Evolutionary conservation across 2,113 vertebrate species (phyloP), one percentile per base, ranked within the genome.

Genomic region (Sisor rabdophorus): DNA sequence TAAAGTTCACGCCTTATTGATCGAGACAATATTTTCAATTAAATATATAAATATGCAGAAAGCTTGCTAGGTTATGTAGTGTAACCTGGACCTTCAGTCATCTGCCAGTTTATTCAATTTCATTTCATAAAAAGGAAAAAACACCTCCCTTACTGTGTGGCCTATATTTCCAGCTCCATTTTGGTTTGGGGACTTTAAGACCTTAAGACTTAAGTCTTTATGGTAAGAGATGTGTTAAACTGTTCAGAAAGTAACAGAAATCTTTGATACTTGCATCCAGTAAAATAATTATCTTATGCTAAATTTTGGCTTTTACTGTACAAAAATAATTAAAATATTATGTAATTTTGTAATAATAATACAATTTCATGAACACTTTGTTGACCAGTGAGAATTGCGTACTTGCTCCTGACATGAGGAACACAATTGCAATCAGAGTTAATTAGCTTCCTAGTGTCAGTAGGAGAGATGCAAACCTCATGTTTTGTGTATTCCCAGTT

Each of bases 361-460:
- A 26, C 20, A 54, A 20, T 52, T 44, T 11, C 9, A 44, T 20
- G 15, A 44, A 8, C 0, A 4, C 26, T 71, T 70, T 58, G 61
- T 67, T 72, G 54, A 47, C 44, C 67, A 28, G 2, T 65, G 59
- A 44, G 59, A 80, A 56, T 50, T 16, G 71, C 63, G 52, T 65
- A 55, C 40, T 64, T 44, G n/a, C 28, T 2, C 9, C 70, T 70
- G 4, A 28, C 5, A n/a, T 17, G 64, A 12, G 40, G 8, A 7
- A 24, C 44, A 20, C 9, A 22, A 2, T 6, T 36, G 32, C 32
- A 36, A 36, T 36, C 6, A 36, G 2, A 36, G 32, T 80, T 91
- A 86, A 89, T 90, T 86, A 86, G 80, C 80, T 86, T 84, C 77
- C 81, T 12, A 75, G 85, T 84, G 85, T 86, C 80, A 84, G 68